A percentile compares a stretch with the other conserved stretches of the same genome.
phyloP scores from a whole-genome alignment of 2,113 vertebrate species.

The Burhinus oedicnemus region DNA sequence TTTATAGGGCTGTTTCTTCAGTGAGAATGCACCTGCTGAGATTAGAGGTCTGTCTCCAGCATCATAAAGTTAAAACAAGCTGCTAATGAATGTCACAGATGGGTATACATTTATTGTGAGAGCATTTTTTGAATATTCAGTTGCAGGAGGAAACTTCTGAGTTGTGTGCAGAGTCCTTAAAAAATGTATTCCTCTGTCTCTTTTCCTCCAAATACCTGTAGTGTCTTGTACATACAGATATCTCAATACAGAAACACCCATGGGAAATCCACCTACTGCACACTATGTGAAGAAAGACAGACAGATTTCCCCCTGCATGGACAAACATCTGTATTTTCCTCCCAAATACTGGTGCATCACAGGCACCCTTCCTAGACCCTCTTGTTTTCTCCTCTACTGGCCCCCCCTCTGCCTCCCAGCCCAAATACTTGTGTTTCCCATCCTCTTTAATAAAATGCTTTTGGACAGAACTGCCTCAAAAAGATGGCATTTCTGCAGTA shows the following conservation, averaged over 20 bases:
- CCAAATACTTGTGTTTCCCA: not conserved
- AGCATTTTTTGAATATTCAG: not conserved
- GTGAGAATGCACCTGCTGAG: not conserved
- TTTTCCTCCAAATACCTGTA: not conserved
- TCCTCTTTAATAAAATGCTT: not conserved
- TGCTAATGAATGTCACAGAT: not conserved
- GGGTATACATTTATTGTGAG: not conserved
- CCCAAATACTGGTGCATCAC: not conserved
- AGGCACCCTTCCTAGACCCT: not conserved
- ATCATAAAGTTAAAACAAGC: constrained; percentile 17
- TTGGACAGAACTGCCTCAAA: not conserved
- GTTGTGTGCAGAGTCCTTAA: not conserved
- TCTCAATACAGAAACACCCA: not conserved
- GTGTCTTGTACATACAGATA: not conserved
- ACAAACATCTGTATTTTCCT: not conserved
- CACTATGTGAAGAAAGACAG: not conserved
- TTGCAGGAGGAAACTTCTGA: not conserved
- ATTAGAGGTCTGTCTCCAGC: not conserved
- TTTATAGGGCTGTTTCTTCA: constrained; percentile 51
- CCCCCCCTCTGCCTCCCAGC: too few species aligned
- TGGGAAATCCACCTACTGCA: not conserved
- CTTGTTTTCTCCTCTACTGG: not conserved
- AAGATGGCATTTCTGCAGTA: not conserved
- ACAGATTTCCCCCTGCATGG: not conserved
- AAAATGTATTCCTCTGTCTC: not conserved